Evolutionary conservation across 2,888 invertebrate species (phyloP), one percentile per base, ranked within the genome.

Genomic region (Megalurothrips usitatus): DNA sequence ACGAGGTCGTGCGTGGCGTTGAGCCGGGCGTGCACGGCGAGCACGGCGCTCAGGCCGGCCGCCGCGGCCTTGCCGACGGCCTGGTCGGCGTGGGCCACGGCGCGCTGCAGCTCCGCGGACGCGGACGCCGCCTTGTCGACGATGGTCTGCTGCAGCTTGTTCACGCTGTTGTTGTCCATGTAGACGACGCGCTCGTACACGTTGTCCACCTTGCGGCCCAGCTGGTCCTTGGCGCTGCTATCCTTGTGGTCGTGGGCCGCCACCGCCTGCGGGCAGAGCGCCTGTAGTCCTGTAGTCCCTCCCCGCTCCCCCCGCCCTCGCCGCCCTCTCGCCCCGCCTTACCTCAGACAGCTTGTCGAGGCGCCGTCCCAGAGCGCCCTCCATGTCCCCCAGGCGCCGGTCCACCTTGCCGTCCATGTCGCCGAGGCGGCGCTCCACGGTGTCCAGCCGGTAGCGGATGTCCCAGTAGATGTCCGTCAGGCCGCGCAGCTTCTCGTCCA

Each of bases 171-270:
- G 28, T 85, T 85, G 78, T 89, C 82, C 82, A 86, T 85, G 82
- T 88, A 87, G 79, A 86, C 86, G 34, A 89, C 84, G 80, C 88
- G 85, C 80, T 89, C 88, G 82, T 88, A 88, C 52, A 86, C 84
- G 3, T 86, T 84, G 82, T 88, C 89, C n/a, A 88, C 84, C 84
- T 88, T 88, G 82, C 87, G 85, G 79, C 85, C 84, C 26, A 86
- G 83, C 81, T 87, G 87, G 11, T 88, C 88, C 81, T 85, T 86
- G 63, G 85, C 83, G 49, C 88, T 84, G 80, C 88, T 88, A 82
- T 88, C 87, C 83, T 88, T 88, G 83, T 87, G 86, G 82, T 87
- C 68, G 68, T 75, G 68, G 68, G 68, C 23, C 23, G 68, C 68
- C 26, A 75, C 12, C 23, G 86, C 81, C 87, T 87, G 84, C 84